Percentiles rank a stretch among this genome's conserved stretches.
Conservation (phyloP, 37 sponge, comb jelly and placozoan species). For the Ianthella basta region DNA sequence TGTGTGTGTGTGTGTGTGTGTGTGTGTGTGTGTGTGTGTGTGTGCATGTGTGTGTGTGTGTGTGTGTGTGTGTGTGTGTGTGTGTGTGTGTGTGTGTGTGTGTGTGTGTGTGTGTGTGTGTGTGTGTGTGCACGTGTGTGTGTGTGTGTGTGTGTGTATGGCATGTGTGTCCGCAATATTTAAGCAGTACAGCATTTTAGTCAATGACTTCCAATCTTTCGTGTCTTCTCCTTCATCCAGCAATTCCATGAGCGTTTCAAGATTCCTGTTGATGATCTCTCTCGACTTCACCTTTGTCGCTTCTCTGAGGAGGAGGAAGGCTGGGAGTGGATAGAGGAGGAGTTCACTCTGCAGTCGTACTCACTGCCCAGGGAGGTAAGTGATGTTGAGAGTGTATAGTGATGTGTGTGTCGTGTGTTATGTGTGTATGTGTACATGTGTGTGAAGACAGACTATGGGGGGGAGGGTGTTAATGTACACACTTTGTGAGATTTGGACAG, state of each 20-base stretch:
- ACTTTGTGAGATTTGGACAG: neutral
- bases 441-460: neutral
- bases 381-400: neutral
- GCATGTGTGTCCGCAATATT: conserved; percentile 22
- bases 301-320: conserved; percentile 80
- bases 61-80: neutral
- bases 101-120: conserved; percentile 20
- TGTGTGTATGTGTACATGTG: too few species aligned
- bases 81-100: conserved; percentile 31
- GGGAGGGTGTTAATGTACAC: neutral
- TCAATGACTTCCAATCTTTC: neutral
- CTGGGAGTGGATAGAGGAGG: conserved; percentile 90
- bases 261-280: conserved; percentile 46
- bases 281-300: conserved; percentile 69
- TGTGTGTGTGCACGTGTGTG: neutral
- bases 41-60: conserved; percentile 38
- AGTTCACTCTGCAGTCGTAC: conserved; percentile 61
- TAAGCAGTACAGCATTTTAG: too few species aligned
- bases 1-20: conserved; percentile 8
- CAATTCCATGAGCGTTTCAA: conserved; percentile 73
- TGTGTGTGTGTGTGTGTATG: conserved; percentile 1
- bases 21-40: conserved; percentile 34
- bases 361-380: conserved; percentile 74
- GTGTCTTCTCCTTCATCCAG: conserved; percentile 14
- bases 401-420: neutral